phyloP scores from a whole-genome alignment of 2,888 invertebrate species.

The Pterostichus niger region DNA sequence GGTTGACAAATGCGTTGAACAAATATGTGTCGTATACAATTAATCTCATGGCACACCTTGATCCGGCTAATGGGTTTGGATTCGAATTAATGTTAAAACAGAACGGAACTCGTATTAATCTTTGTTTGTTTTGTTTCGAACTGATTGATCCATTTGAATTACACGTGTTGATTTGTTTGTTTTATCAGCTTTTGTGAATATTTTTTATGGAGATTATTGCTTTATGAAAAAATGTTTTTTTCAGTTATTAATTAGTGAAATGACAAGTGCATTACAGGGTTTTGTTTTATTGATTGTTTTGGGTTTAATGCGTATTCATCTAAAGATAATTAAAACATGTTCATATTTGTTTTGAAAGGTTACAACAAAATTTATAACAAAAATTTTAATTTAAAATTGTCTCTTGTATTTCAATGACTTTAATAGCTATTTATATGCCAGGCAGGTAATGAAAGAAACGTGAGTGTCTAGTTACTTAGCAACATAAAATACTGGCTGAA shows the following conservation, averaged over 20 bases:
- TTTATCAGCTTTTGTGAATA: slow-evolving; percentile 44
- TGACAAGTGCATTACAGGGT: slow-evolving; percentile 18
- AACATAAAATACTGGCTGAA: too few relatives aligned
- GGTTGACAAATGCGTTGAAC: slow-evolving; percentile 67
- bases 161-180: slow-evolving; percentile 37
- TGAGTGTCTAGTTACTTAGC: too few relatives aligned
- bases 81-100: slow-evolving; percentile 70
- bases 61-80: slow-evolving; percentile 70
- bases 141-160: slow-evolving; percentile 56
- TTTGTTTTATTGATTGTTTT: slow-evolving; percentile 18
- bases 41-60: slow-evolving; percentile 70
- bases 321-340: slow-evolving; percentile 5
- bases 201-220: slow-evolving; percentile 39
- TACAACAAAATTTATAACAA: not conserved
- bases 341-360: too few relatives aligned
- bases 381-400: too few relatives aligned
- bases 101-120: slow-evolving; percentile 57
- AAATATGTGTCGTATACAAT: slow-evolving; percentile 68
- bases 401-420: too few relatives aligned
- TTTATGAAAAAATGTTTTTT: slow-evolving; percentile 43
- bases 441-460: too few relatives aligned
- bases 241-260: slow-evolving; percentile 43
- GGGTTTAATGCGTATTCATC: slow-evolving; percentile 12
- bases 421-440: too few relatives aligned
- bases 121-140: slow-evolving; percentile 60